Evolutionary conservation across 2,888 invertebrate species (phyloP).

Genomic region (Xylota sylvarum): DNA sequence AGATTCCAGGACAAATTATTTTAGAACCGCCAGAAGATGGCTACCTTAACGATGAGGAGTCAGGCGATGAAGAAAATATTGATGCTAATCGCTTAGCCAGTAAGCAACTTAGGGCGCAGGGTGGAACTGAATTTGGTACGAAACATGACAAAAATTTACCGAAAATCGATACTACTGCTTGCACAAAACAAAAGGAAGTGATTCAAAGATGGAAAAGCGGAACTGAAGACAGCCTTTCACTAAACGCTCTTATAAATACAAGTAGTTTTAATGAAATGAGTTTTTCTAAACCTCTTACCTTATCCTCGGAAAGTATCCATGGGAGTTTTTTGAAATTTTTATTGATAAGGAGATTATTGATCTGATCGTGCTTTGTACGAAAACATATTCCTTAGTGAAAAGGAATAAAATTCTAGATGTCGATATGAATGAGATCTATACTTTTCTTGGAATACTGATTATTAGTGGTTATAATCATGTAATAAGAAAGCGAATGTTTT

Average conservation of each 20-base stretch:
- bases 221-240: background rate
- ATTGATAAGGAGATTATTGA: background rate
- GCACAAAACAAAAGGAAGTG: no score
- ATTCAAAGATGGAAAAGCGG: background rate
- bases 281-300: background rate
- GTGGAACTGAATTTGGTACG: background rate
- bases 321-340: slow-evolving; percentile 1
- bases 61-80: background rate
- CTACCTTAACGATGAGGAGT: background rate
- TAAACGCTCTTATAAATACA: background rate
- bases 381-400: background rate
- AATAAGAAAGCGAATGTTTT: slow-evolving; percentile 5
- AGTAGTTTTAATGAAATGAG: background rate
- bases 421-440: slow-evolving; percentile 4
- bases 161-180: background rate
- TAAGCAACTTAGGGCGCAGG: background rate
- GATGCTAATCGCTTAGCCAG: background rate
- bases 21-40: slow-evolving; percentile 1
- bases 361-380: background rate
- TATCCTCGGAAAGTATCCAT: background rate
- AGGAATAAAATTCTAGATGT: no score
- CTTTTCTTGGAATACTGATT: background rate
- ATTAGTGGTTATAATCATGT: background rate
- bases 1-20: background rate
- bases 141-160: no score